These are phyloP conservation scores for Drosophila tani DNA, from an alignment of 1,140 invertebrate species.

Conservation along the genomic window DNA sequence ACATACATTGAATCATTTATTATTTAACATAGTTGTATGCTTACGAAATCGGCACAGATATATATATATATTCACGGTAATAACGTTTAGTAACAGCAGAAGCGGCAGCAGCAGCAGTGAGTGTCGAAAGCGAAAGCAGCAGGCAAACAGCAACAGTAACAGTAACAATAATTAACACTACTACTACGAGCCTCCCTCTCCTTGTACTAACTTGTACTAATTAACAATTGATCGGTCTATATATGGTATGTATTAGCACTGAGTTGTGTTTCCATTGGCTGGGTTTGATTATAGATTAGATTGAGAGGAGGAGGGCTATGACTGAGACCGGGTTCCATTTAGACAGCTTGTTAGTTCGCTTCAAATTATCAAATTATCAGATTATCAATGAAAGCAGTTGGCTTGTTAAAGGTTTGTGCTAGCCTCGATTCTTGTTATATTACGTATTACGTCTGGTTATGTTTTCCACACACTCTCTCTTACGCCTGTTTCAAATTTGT, in stretches of 20 bases:
- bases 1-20: slow-evolving; percentile 57
- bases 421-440: slow-evolving; percentile 59
- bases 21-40: slow-evolving; percentile 75
- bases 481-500: slow-evolving; percentile 48
- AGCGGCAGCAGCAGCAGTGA: slow-evolving; percentile 38
- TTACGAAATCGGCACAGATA: slow-evolving; percentile 57
- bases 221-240: slow-evolving; percentile 50
- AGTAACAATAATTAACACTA: slow-evolving; percentile 75
- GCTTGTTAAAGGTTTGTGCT: slow-evolving; percentile 59
- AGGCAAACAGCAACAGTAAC: slow-evolving; percentile 67
- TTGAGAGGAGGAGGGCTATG: slow-evolving; percentile 26
- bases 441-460: slow-evolving; percentile 49
- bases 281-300: slow-evolving; percentile 58
- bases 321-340: slow-evolving; percentile 47
- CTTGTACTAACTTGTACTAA: slow-evolving; percentile 54
- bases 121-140: slow-evolving; percentile 49
- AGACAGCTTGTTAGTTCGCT: slow-evolving; percentile 45
- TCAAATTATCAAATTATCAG: no score
- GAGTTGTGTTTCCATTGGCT: slow-evolving; percentile 65
- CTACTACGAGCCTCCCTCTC: slow-evolving; percentile 46
- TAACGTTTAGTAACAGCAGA: slow-evolving; percentile 64
- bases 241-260: slow-evolving; percentile 67
- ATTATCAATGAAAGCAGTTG: slow-evolving; percentile 35
- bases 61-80: slow-evolving; percentile 63
- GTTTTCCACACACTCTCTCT: slow-evolving; percentile 29